Base-by-base conservation (phyloP, 1,140 invertebrate species). In the Coelopa frigida region DNA sequence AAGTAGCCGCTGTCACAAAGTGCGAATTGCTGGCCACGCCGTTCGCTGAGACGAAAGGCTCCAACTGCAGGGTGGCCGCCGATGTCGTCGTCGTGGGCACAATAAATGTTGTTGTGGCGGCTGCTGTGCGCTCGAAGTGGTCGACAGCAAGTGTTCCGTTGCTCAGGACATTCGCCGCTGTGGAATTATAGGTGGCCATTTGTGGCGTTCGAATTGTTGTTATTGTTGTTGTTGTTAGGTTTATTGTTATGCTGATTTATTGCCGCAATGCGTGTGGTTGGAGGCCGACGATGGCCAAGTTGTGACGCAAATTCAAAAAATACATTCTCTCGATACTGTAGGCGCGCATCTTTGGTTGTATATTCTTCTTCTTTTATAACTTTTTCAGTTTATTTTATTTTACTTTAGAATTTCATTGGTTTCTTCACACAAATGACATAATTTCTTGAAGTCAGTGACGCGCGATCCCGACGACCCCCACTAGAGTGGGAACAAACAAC, bases 51-150 rank as follows among this genome's bases (percentile, higher is more conserved):
- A 42, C 52, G 36, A 54, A 54, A 14, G 44, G 44, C 20, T 58
- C 56, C 40, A 58, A 44, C 12, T 53, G 55, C 15, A 57, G 41
- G 15, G 51, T 43, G 20, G 55, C 39, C 18, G 60, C 49, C 24
- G 57, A 50, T 20, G 55, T 41, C 18, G 60, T 50, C 24, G 57
- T 51, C 45, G 61, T 51, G 36, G 62, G 61, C 48, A 65, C 41
- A 44, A 65, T 18, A 49, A 61, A 66, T 32, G 61, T 56, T 23
- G 55, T 47, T 21, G 57, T 49, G 11, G 56, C 52, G 11, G 55
- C 43, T 31, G 36, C 26, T 20, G 41, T 44, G 36, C 47, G 47
- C 35, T 49, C 47, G 21, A 44, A 49, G 33, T 49, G 41, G 24
- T 48, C 15, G 15, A 27, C n/a, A 18, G 33, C 23, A 41, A 17